phyloP scores from a whole-genome alignment of 2,113 vertebrate species.

The Excalfactoria chinensis region DNA sequence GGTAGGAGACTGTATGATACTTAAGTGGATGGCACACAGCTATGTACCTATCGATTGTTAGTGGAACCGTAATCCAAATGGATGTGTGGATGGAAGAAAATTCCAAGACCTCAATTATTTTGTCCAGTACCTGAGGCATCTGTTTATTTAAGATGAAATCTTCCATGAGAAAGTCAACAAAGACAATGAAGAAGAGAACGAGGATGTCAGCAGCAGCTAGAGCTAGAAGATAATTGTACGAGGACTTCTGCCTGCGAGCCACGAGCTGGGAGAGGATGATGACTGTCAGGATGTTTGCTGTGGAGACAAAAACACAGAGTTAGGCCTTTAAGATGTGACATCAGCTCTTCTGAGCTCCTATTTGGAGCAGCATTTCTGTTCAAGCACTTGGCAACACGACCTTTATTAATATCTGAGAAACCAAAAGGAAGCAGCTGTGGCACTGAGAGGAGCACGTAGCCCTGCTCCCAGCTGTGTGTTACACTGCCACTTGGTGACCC shows the following conservation, averaged over 20 bases:
- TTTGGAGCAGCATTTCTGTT: background rate
- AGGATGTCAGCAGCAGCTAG: slow-evolving; percentile 95
- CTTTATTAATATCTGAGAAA: background rate
- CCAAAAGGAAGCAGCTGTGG: background rate
- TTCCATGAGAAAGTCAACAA: slow-evolving; percentile 95
- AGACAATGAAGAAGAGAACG: slow-evolving; percentile 95
- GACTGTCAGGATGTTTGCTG: slow-evolving; percentile 96
- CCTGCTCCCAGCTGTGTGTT: background rate
- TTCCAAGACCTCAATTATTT: slow-evolving; percentile 91
- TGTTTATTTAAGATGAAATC: slow-evolving; percentile 90
- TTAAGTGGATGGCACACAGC: slow-evolving; percentile 95
- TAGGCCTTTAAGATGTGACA: background rate
- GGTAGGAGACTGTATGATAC: slow-evolving; percentile 94
- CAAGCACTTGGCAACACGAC: background rate
- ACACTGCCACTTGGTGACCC: background rate
- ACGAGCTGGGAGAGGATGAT: slow-evolving; percentile 96
- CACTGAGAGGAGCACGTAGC: background rate
- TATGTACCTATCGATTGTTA: slow-evolving; percentile 94
- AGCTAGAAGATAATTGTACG: slow-evolving; percentile 96
- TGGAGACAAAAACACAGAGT: slow-evolving; percentile 54
- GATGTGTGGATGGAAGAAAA: slow-evolving; percentile 98
- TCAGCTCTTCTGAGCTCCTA: background rate
- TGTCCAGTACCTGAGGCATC: slow-evolving; percentile 87
- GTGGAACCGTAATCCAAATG: slow-evolving; percentile 95
- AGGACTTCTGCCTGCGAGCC: slow-evolving; percentile 95